Conservation (phyloP, 2,797 vertebrate species). For the Lepus oiostolus region DNA sequence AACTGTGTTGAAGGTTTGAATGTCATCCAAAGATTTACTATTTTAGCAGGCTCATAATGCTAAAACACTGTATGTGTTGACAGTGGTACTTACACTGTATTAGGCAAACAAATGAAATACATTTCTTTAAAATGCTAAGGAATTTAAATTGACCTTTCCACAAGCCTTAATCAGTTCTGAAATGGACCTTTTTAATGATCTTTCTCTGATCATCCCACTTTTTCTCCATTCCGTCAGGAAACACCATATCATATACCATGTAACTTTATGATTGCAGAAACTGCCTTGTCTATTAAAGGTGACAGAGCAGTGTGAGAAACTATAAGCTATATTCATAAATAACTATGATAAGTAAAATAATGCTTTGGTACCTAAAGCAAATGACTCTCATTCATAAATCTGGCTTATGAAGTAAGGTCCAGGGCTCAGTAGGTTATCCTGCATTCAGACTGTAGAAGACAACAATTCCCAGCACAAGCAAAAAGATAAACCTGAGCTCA, state of each 20-base stretch:
- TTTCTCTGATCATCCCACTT: conserved; percentile 35
- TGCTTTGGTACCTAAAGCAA: neutral
- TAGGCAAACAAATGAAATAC: conserved; percentile 79
- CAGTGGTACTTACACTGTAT: conserved; percentile 61
- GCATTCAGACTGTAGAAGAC: conserved; percentile 7
- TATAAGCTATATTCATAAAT: conserved; percentile 1
- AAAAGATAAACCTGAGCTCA: conserved; percentile 2
- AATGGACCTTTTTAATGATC: neutral
- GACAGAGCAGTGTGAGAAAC: neutral
- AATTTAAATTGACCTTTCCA: conserved; percentile 68
- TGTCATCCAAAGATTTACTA: conserved; percentile 76
- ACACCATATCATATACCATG: neutral
- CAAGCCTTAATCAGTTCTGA: conserved; percentile 31
- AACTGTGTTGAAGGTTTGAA: conserved; percentile 80
- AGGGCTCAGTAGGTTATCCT: neutral
- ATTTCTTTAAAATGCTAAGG: conserved; percentile 68
- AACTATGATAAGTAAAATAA: conserved; percentile 40
- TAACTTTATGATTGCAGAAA: conserved; percentile 24
- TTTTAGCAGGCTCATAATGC: conserved; percentile 81
- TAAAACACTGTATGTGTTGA: conserved; percentile 76
- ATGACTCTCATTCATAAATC: conserved; percentile 23
- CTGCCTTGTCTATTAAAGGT: neutral
- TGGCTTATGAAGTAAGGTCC: conserved; percentile 48
- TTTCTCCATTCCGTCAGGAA: neutral
- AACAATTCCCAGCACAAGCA: neutral